phyloP scores from a whole-genome alignment of 2,888 invertebrate genomes.

The Coelopa pilipes region DNA sequence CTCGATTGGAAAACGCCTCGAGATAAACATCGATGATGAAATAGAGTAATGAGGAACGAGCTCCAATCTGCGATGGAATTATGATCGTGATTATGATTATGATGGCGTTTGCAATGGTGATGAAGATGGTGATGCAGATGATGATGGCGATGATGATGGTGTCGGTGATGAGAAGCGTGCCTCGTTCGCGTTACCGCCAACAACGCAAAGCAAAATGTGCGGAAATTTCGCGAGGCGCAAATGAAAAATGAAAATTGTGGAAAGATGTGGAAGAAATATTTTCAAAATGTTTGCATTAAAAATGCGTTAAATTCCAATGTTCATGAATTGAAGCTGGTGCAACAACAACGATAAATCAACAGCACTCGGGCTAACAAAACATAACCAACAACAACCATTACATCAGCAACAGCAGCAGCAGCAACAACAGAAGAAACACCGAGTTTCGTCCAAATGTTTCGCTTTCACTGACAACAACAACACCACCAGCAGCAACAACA shows the following conservation, averaged over 20 bases:
- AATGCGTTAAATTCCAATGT: constrained; percentile 3
- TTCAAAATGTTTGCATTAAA: neutral
- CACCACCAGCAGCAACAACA: neutral
- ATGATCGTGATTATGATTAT: too few relatives aligned
- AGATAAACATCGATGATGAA: too few relatives aligned
- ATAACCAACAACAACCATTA: neutral
- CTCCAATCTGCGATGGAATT: too few relatives aligned
- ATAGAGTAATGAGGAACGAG: too few relatives aligned
- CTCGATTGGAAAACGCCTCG: too few relatives aligned
- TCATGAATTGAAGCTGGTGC: neutral
- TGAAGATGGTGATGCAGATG: too few relatives aligned
- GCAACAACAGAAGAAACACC: constrained; percentile 1
- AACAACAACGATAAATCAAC: neutral
- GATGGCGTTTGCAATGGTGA: too few relatives aligned
- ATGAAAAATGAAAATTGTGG: neutral
- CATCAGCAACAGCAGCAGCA: neutral
- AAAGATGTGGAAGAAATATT: neutral
- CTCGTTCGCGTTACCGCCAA: neutral
- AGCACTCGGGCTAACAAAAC: neutral
- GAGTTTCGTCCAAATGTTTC: neutral
- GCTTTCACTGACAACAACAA: constrained; percentile 21
- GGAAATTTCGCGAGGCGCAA: neutral
- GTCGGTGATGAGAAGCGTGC: too few relatives aligned
- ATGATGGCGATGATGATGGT: too few relatives aligned
- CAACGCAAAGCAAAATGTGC: neutral